Evolutionary conservation across 2,888 invertebrate species (phyloP).

Genomic region (Drosophila greeni): DNA sequence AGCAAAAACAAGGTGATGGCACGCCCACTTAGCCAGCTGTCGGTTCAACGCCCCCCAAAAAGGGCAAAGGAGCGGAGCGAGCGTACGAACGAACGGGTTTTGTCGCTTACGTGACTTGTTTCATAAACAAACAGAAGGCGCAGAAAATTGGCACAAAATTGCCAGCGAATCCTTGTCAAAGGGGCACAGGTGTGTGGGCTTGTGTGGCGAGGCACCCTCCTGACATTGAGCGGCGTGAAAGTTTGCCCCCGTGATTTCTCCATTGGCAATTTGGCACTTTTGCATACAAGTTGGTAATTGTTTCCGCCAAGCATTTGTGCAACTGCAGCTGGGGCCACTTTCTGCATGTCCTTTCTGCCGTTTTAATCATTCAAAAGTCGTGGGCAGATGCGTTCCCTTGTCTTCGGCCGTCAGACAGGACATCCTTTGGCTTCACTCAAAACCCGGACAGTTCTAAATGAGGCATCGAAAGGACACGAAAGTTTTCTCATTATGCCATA

Average conservation of each 20-base stretch:
- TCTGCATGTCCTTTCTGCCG: conserved; percentile 16
- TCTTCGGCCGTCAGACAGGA: conserved; percentile 23
- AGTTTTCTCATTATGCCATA: conserved; percentile 78
- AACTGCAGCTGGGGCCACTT: conserved; percentile 49
- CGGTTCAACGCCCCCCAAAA: conserved; percentile 67
- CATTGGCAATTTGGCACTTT: conserved; percentile 62
- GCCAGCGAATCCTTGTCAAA: conserved; percentile 57
- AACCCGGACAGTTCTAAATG: conserved; percentile 61
- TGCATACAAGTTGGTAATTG: conserved; percentile 71
- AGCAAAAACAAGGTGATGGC: conserved; percentile 57
- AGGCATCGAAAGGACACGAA: conserved; percentile 73
- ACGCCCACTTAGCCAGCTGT: conserved; percentile 63
- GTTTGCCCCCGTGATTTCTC: conserved; percentile 35
- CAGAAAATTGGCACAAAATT: conserved; percentile 67
- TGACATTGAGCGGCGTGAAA: conserved; percentile 62
- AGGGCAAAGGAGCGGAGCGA: conserved; percentile 35
- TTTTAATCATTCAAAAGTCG: conserved; percentile 70
- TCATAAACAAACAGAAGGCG: conserved; percentile 70
- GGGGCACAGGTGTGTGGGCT: conserved; percentile 6
- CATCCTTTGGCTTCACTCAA: conserved; percentile 37
- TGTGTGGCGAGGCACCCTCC: conserved; percentile 15
- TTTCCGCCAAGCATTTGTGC: conserved; percentile 63
- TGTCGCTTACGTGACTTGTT: conserved; percentile 71
- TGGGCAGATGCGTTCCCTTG: conserved; percentile 51
- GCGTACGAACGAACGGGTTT: conserved; percentile 39